A percentile compares a stretch with the other conserved stretches of the same genome.
phyloP scores from a whole-genome alignment of 2,113 vertebrate species.

The Callospermophilus lateralis region DNA sequence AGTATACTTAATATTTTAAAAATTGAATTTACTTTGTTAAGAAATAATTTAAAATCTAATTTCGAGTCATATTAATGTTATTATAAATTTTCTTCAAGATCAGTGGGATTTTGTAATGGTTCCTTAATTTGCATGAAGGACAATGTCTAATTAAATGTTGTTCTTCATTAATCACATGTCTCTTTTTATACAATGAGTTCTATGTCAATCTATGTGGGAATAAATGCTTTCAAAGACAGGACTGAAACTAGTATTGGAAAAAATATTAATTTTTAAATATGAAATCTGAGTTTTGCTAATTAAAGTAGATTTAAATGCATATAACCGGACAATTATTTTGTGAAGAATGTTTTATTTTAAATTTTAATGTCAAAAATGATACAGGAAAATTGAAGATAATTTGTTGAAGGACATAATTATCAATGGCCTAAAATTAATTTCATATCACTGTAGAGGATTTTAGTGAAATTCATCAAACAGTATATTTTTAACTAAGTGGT shows the following conservation, averaged over 20 bases:
- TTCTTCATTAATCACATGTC: background rate
- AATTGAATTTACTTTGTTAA: background rate
- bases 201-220: background rate
- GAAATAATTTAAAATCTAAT: constrained; percentile 10
- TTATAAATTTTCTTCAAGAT: background rate
- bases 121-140: background rate
- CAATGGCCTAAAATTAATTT: background rate
- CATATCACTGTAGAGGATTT: background rate
- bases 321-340: background rate
- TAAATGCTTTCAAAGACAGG: background rate
- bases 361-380: background rate
- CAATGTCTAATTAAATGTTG: background rate
- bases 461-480: background rate
- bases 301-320: background rate
- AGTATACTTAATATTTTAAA: background rate
- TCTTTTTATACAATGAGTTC: background rate
- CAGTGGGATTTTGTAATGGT: background rate
- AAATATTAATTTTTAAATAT: background rate
- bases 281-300: background rate
- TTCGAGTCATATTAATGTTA: background rate
- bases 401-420: background rate
- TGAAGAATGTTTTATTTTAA: background rate
- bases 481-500: background rate
- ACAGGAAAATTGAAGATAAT: background rate
- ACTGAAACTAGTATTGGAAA: background rate